These are phyloP conservation scores for Atractosteus spatula DNA, from an alignment of 2,113 vertebrate species.

Conservation along the genomic window DNA sequence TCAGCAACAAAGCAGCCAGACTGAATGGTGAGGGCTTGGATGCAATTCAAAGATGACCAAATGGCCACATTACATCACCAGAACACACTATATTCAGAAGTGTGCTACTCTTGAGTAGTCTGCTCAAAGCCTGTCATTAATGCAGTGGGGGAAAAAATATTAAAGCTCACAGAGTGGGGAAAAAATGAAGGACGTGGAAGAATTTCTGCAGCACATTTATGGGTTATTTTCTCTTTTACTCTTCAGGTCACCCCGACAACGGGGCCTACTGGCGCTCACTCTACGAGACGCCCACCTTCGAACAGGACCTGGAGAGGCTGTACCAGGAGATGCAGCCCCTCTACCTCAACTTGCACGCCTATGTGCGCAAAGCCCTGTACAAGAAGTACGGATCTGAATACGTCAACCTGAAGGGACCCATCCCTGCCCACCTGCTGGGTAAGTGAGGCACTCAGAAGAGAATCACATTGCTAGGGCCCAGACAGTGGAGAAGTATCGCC, in stretches of 20 bases:
- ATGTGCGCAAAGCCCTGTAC: slow-evolving; percentile 82
- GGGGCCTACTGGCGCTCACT: slow-evolving; percentile 87
- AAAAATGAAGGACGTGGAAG: too few species aligned
- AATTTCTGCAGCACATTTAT: too few species aligned
- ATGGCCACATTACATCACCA: too few species aligned
- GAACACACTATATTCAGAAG: too few species aligned
- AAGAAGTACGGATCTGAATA: slow-evolving; percentile 77
- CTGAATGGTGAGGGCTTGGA: slow-evolving; percentile 77
- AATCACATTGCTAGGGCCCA: neutral
- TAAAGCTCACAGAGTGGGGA: too few species aligned
- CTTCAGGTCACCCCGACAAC: slow-evolving; percentile 76
- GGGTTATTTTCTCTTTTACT: neutral
- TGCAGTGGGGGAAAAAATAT: too few species aligned
- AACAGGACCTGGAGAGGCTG: slow-evolving; percentile 83
- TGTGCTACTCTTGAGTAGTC: too few species aligned
- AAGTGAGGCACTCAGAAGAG: slow-evolving; percentile 31
- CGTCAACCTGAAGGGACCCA: slow-evolving; percentile 86
- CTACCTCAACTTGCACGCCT: slow-evolving; percentile 87
- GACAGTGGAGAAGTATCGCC: slow-evolving; percentile 10
- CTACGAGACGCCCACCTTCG: slow-evolving; percentile 83
- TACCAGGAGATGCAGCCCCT: slow-evolving; percentile 85
- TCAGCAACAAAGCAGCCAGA: slow-evolving; percentile 84
- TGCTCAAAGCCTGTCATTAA: too few species aligned
- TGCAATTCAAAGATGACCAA: too few species aligned
- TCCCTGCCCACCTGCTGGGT: slow-evolving; percentile 94